Base-by-base conservation (phyloP, 2,113 vertebrate species). In the Pyrgilauda ruficollis region DNA sequence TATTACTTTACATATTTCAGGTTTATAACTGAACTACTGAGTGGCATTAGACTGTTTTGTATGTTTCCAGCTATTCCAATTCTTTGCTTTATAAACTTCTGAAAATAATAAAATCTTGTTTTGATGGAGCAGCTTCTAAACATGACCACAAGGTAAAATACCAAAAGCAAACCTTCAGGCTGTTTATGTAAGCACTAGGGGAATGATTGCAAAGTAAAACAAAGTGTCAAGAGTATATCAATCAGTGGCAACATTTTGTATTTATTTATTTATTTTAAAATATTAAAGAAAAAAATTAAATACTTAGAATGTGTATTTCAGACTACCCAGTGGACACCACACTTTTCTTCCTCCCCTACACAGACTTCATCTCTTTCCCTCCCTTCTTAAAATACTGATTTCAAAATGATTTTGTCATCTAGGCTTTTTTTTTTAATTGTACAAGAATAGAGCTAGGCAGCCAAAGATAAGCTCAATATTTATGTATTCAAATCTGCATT, bases 351-450 rank as follows among this genome's bases (percentile, higher is more conserved):
- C 47, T 66, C 17, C 11, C 15, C 47, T 17, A 41, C 14, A 30
- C 5, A 77, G 19, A 69, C 10, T 66, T 81, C 3, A 18, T 41
- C 56, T 84, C 70, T 43, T 92, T 76, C 56, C 24, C 44, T 73
- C 90, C 33, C 41, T 11, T 23, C 30, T 83, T 77, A 84, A 35
- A 94, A 87, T 87, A 89, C 50, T 80, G 80, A 91, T 94, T 94
- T 84, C 85, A 94, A 96, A 90, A 93, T 95, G 10, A 95, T 86
- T 94, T 97, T 95, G 49, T 80, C 67, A 75, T 91, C 74, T 74
- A 53, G 67, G 50, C 39, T n/a, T 79, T 46, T n/a, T 79, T 46
- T 84, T 83, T 90, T 72, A 92, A 73, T 94, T 58, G 70, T 66
- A 82, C 68, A 94, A 67, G 44, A 95, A 61, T 26, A 61, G 92